These are phyloP conservation scores for Syritta pipiens DNA, from an alignment of 2,888 invertebrate genomes.

Conservation along the genomic window DNA sequence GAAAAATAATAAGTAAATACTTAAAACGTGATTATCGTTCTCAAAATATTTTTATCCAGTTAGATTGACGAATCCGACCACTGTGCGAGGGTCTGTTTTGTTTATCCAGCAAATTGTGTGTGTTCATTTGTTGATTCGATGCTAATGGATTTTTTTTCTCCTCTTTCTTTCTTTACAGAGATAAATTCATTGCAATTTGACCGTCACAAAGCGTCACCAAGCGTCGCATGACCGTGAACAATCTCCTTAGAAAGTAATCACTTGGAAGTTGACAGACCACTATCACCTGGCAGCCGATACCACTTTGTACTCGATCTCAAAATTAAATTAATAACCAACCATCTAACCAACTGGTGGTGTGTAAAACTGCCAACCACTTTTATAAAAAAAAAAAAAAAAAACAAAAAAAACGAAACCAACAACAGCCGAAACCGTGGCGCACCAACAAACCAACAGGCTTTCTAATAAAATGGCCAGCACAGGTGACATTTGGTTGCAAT, in stretches of 20 bases:
- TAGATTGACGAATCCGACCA: too few relatives aligned
- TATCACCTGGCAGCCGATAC: constrained; percentile 35
- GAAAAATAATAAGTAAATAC: too few relatives aligned
- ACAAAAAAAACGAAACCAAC: too few relatives aligned
- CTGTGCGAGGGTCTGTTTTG: too few relatives aligned
- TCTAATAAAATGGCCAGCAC: constrained; percentile 83
- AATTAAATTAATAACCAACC: constrained; percentile 18
- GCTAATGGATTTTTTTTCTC: background rate
- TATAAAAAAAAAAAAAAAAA: background rate
- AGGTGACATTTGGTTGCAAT: constrained; percentile 93
- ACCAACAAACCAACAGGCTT: constrained; percentile 70
- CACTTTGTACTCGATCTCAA: constrained; percentile 6
- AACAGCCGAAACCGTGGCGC: constrained; percentile 72
- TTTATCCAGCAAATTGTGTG: constrained; percentile 1
- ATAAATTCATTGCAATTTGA: constrained; percentile 7
- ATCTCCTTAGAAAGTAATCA: constrained; percentile 61
- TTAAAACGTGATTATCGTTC: too few relatives aligned
- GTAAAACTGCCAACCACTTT: too few relatives aligned
- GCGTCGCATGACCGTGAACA: constrained; percentile 11
- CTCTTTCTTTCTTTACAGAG: constrained; percentile 29
- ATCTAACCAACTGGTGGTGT: too few relatives aligned
- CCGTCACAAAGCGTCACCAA: constrained; percentile 5
- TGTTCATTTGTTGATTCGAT: constrained; percentile 5
- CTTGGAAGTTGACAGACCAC: constrained; percentile 54
- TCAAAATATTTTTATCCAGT: too few relatives aligned